Evolutionary conservation across 2,113 vertebrate genomes (phyloP).

Genomic region (Bucco capensis): DNA sequence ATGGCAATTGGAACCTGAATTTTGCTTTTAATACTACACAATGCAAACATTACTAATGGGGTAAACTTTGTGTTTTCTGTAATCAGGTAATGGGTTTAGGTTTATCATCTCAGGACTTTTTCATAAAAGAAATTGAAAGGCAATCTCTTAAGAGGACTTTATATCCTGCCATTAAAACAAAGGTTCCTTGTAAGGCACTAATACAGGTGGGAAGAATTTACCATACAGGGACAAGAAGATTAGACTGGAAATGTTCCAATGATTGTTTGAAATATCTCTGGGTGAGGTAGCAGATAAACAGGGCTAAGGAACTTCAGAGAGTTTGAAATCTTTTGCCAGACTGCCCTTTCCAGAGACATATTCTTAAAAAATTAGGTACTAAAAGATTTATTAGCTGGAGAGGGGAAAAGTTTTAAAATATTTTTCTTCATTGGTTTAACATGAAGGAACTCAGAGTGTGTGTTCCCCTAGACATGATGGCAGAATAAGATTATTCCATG

Average conservation of each 20-base stretch:
- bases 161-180: background rate
- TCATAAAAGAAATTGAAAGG: background rate
- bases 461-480: background rate
- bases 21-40: background rate
- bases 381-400: constrained; percentile 13
- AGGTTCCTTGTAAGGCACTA: background rate
- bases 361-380: constrained; percentile 16
- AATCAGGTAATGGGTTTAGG: background rate
- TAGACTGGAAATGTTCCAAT: background rate
- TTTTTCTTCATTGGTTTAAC: constrained; percentile 18
- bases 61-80: background rate
- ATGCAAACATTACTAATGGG: background rate
- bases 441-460: background rate
- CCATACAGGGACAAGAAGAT: background rate
- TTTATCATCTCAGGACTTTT: background rate
- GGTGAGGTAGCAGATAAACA: constrained; percentile 23
- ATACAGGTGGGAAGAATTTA: background rate
- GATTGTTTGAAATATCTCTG: constrained; percentile 2
- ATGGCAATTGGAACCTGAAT: background rate
- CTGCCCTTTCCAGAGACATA: background rate
- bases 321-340: background rate
- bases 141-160: background rate
- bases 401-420: background rate
- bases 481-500: background rate
- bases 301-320: background rate